These are phyloP conservation scores for Drosophila equinoxialis DNA, from an alignment of 1,140 invertebrate genomes.

Conservation along the genomic window DNA sequence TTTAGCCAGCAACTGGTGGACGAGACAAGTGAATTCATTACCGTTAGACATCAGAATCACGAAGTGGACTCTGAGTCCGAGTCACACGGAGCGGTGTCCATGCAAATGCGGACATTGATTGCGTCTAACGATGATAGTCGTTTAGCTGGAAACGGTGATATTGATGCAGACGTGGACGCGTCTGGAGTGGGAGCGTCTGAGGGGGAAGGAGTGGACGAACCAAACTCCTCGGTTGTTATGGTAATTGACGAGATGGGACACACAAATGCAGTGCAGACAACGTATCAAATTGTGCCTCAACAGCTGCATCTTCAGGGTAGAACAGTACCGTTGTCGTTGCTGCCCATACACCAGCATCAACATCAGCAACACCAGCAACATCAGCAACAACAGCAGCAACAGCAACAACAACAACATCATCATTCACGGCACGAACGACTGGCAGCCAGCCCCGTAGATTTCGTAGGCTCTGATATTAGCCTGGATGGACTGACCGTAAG, in stretches of 20 bases:
- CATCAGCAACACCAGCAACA: conserved; percentile 44
- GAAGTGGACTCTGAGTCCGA: conserved; percentile 20
- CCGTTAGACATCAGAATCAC: conserved; percentile 21
- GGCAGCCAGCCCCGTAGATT: conserved; percentile 61
- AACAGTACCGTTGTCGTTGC: conserved; percentile 40
- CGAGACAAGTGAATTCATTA: conserved; percentile 83
- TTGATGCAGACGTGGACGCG: background rate
- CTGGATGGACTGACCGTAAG: conserved; percentile 62
- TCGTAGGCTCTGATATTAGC: conserved; percentile 61
- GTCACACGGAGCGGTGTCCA: conserved; percentile 23
- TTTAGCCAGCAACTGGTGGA: conserved; percentile 85
- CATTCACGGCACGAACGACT: conserved; percentile 26
- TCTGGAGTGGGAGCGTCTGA: background rate
- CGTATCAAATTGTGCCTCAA: conserved; percentile 68
- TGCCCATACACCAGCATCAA: conserved; percentile 46
- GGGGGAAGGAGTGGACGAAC: conserved; percentile 62
- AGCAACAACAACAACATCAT: conserved; percentile 43
- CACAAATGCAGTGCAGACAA: conserved; percentile 55
- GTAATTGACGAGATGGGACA: conserved; percentile 83
- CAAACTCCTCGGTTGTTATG: conserved; percentile 83
- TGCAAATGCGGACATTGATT: conserved; percentile 43
- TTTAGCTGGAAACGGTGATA: conserved; percentile 9
- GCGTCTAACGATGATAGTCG: conserved; percentile 6
- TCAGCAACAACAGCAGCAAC: conserved; percentile 36
- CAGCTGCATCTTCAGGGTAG: conserved; percentile 72